Percentiles rank a stretch among this genome's conserved stretches.
Evolutionary conservation across 2,113 vertebrate species (phyloP).

Genomic region (Acinonyx jubatus): DNA sequence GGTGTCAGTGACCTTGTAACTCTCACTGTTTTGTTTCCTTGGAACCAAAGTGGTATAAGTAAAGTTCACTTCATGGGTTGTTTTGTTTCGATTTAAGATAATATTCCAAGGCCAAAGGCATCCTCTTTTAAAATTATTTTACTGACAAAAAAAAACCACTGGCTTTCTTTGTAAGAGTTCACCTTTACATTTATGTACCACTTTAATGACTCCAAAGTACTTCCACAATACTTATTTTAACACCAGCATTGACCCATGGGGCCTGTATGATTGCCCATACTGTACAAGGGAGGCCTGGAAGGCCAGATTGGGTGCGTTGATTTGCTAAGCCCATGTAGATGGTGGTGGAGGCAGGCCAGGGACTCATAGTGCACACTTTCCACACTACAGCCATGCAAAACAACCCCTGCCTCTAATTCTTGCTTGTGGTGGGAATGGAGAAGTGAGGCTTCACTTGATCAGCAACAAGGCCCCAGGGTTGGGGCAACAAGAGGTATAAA

Average conservation of each 20-base stretch:
- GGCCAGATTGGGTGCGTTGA: neutral
- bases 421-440: no score
- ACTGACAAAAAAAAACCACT: neutral
- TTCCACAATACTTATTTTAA: constrained; percentile 1
- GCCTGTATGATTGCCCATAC: neutral
- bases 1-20: neutral
- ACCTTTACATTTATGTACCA: neutral
- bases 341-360: neutral
- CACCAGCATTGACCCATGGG: neutral
- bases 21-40: constrained; percentile 51
- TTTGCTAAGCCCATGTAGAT: neutral
- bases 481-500: neutral
- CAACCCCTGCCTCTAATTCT: neutral
- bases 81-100: constrained; percentile 32
- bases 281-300: neutral
- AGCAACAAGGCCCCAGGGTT: neutral
- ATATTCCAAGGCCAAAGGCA: neutral
- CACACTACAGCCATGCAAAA: neutral
- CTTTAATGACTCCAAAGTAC: neutral
- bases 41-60: neutral
- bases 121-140: constrained; percentile 41
- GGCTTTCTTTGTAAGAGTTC: neutral
- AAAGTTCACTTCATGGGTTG: neutral
- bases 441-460: neutral
- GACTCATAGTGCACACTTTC: neutral